Base-by-base conservation (phyloP, 2,113 vertebrate genomes). In the Amazona vittata region DNA sequence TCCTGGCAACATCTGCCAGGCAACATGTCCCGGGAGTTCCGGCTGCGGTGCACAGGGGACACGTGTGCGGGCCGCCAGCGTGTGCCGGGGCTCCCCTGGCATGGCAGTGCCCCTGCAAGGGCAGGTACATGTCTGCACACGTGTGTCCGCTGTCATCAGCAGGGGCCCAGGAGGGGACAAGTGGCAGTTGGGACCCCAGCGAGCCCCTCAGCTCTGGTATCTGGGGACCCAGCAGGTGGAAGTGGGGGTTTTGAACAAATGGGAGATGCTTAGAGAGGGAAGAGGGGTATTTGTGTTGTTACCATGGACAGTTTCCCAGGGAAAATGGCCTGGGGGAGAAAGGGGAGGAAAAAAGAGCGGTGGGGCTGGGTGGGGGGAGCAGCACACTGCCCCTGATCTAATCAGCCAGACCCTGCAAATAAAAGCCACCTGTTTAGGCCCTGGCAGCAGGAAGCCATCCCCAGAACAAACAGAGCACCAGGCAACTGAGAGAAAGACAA, bases 391-490 rank as follows among this genome's bases (percentile, higher is more conserved):
- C 77, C 59, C 91, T 80, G 93, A 96, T 94, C 67, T 97, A 95
- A 97, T 97, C 95, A 96, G 88, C 86, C 90, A 93, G 96, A 93
- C 94, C 96, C 93, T 97, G 97, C 97, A 98, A 98, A 98, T 97
- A 98, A 98, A 94, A 98, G 97, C 98, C 98, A 98, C 98, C 98
- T 98, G 98, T 97, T 97, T 97, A 52, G 83, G 96, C 91, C 96
- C 92, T 97, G 73, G 91, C 89, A 97, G 97, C 98, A 98, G 98
- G 98, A 98, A 98, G 95, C 95, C 87, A 93, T 94, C 94, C 64
- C 83, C 75, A 97, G 96, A 90, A 31, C 96, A 97, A 97, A 97
- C 91, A 97, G 89, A 84, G 92, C 92, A 87, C 97, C 96, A 88
- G 87, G 97, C 96, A 97, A 97, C 97, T 93, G 64, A 91, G 53